Evolutionary conservation across 2,888 invertebrate species (phyloP), one percentile per base, ranked within the genome.

Genomic region (Zaprionus obscuricornis): DNA sequence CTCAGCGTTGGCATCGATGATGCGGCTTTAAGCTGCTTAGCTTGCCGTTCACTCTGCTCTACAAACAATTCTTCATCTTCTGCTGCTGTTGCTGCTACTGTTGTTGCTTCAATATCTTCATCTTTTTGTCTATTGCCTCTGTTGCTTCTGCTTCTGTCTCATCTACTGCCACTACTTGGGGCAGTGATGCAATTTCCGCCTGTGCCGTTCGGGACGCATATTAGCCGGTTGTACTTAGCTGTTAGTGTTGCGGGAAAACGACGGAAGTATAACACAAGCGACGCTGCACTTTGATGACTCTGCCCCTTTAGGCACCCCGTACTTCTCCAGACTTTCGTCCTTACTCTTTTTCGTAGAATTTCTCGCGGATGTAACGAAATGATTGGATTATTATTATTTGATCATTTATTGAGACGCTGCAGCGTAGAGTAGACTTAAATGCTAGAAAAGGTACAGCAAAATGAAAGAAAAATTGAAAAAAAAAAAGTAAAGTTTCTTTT

Each of bases 361-460:
- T n/a, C n/a, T 73, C 73, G 82, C 76, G 79, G 83, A 82, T 82
- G 82, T 81, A 76, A 72, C 84, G 82, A 82, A 85, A 86, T 88
- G 88, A 88, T 88, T 88, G 86, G 86, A 88, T 88, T 87, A 88
- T 87, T 87, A 87, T 87, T 87, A 86, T 87, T 81, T 82, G 74
- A 87, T 87, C 86, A 87, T 88, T 82, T 86, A 86, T 81, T 85
- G 85, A 85, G 78, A 77, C 72, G 77, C 72, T 65, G 70, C 54
- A 59, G 14, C 36, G 2, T 10, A 10, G 14, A 7, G 20, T 4
- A 37, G 22, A 47, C 40, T 60, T 11, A 3, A 26, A 7, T 2
- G 6, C 26, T 5, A 46, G 34, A n/a, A 36, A 34, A 40, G 37
- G 26, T 18, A 18, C 16, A 46, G 2, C 8, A 0, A 13, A 26